A percentile compares a stretch with the other conserved stretches of the same genome.
Evolutionary conservation across 2,113 vertebrate species (phyloP).

Genomic region (Castor canadensis): DNA sequence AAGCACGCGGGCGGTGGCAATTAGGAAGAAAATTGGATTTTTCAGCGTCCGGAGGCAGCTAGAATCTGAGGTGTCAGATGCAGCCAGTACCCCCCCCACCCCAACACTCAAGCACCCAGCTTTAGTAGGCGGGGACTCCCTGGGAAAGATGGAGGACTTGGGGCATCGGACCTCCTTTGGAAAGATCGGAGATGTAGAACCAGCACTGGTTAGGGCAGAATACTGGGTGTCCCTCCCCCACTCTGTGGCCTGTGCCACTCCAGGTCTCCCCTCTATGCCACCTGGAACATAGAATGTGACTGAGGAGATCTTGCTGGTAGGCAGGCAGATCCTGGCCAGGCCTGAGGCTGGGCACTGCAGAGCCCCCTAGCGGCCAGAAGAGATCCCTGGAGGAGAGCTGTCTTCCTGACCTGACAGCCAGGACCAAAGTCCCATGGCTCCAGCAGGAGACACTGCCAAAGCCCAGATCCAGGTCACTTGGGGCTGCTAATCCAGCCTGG

Average conservation of each 20-base stretch:
- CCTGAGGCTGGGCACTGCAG: neutral
- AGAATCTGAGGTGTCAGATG: constrained; percentile 56
- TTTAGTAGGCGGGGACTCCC: constrained; percentile 32
- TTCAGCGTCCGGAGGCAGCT: constrained; percentile 77
- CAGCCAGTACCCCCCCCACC: neutral
- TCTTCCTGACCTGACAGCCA: neutral
- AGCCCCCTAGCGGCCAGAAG: neutral
- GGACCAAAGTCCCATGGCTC: constrained; percentile 12
- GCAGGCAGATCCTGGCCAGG: neutral
- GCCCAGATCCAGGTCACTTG: neutral
- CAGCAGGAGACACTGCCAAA: neutral
- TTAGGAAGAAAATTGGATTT: constrained; percentile 82
- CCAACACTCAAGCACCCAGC: constrained; percentile 30
- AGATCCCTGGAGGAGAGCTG: neutral
- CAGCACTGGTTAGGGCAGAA: neutral
- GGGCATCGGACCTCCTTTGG: neutral
- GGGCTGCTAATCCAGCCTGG: neutral
- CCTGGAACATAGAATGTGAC: neutral
- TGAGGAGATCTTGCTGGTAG: neutral
- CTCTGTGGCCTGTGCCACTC: neutral
- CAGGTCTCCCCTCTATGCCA: neutral
- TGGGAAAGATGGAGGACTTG: neutral
- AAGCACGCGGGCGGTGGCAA: constrained; percentile 71
- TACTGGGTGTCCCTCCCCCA: neutral
- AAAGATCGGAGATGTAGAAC: neutral